These are phyloP conservation scores for Nephotettix cincticeps DNA, from an alignment of 1,140 invertebrate genomes.

Conservation along the genomic window DNA sequence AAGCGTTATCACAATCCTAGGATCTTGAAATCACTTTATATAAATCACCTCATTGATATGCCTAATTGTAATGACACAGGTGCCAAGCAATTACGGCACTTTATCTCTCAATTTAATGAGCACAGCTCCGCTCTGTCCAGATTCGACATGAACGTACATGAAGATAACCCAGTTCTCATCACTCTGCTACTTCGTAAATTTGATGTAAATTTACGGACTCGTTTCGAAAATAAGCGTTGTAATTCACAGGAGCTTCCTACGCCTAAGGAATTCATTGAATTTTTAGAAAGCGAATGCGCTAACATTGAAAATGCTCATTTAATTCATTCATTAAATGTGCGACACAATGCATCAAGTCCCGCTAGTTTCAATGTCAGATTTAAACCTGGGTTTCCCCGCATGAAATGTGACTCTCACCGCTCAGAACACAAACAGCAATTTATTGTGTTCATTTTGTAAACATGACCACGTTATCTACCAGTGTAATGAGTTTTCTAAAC, in stretches of 20 bases:
- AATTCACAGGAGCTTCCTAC: background rate
- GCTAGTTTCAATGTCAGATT: background rate
- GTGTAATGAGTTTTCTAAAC: background rate
- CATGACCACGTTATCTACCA: background rate
- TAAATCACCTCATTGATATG: constrained; percentile 8
- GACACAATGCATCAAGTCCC: background rate
- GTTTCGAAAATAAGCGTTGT: background rate
- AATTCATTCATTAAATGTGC: background rate
- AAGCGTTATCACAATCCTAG: constrained; percentile 2
- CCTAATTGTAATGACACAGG: background rate
- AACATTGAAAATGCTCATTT: background rate
- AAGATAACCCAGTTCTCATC: background rate
- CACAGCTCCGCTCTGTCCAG: background rate
- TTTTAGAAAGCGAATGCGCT: background rate
- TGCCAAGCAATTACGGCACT: background rate
- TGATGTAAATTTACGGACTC: background rate
- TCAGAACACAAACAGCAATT: background rate
- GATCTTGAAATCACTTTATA: background rate
- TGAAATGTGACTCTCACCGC: background rate
- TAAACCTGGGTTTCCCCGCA: background rate
- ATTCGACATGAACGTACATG: background rate
- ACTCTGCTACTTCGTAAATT: background rate
- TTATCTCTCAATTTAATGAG: background rate
- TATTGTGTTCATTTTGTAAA: constrained; percentile 1
- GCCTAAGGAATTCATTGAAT: background rate